A percentile compares a stretch with the other conserved stretches of the same genome.
These are phyloP conservation scores for Trichogramma dendrolimi DNA, from an alignment of 2,888 invertebrate genomes.

Conservation along the genomic window DNA sequence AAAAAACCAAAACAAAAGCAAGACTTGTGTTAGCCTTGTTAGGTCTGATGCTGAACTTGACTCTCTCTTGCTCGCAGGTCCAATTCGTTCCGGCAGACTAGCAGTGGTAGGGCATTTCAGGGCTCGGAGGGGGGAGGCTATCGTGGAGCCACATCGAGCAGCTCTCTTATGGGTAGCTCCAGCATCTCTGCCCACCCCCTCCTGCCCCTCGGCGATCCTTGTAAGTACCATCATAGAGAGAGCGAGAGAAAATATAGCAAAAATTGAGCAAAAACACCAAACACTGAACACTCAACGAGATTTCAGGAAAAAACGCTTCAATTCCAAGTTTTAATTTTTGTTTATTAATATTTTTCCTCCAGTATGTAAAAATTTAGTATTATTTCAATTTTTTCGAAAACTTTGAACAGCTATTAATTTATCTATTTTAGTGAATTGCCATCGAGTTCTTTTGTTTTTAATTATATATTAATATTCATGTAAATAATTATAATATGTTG, in stretches of 20 bases:
- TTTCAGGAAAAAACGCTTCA: slow-evolving; percentile 17
- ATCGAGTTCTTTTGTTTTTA: slow-evolving; percentile 15
- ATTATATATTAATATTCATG: slow-evolving; percentile 11
- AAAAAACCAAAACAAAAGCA: neutral
- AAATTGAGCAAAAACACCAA: slow-evolving; percentile 13
- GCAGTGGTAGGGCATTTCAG: slow-evolving; percentile 54
- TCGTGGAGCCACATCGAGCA: slow-evolving; percentile 57
- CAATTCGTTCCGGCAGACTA: slow-evolving; percentile 86
- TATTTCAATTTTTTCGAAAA: neutral
- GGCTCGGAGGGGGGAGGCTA: slow-evolving; percentile 68
- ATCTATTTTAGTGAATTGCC: slow-evolving; percentile 33
- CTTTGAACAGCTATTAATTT: slow-evolving; percentile 22
- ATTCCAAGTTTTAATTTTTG: slow-evolving; percentile 17
- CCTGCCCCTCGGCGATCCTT: slow-evolving; percentile 75
- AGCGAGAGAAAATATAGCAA: slow-evolving; percentile 46
- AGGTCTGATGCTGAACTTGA: slow-evolving; percentile 54
- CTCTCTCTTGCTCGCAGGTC: slow-evolving; percentile 69
- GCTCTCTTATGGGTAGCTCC: slow-evolving; percentile 70
- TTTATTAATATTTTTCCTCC: neutral
- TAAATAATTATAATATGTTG: slow-evolving; percentile 18
- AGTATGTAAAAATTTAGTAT: slow-evolving; percentile 3
- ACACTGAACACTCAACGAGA: slow-evolving; percentile 10
- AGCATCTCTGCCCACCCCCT: slow-evolving; percentile 91
- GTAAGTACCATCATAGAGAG: slow-evolving; percentile 50
- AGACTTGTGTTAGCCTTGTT: slow-evolving; percentile 39